Conservation (phyloP, 2,888 invertebrate species). For the Rhagium mordax region DNA sequence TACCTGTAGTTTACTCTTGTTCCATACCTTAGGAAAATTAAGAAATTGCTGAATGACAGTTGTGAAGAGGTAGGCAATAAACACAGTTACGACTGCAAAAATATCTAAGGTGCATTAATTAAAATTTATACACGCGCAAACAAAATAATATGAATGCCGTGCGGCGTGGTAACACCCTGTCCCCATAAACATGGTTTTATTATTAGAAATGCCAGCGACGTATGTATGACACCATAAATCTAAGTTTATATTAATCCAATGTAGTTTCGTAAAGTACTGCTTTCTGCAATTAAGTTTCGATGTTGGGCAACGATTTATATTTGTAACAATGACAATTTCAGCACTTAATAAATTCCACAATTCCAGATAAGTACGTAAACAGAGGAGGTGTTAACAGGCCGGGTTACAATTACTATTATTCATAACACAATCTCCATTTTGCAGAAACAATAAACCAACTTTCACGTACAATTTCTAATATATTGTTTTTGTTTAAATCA, state of each 20-base stretch:
- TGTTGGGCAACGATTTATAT: slow-evolving; percentile 18
- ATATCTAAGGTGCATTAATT: background rate
- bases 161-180: slow-evolving; percentile 1
- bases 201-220: slow-evolving; percentile 19
- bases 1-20: no score
- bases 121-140: background rate
- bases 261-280: slow-evolving; percentile 5
- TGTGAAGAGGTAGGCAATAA: background rate
- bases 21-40: no score
- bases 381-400: slow-evolving; percentile 4
- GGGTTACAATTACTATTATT: slow-evolving; percentile 20
- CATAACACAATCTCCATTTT: slow-evolving; percentile 26
- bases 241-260: slow-evolving; percentile 13
- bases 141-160: background rate
- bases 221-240: slow-evolving; percentile 3
- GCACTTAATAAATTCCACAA: slow-evolving; percentile 13
- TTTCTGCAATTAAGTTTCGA: slow-evolving; percentile 20
- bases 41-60: no score
- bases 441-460: slow-evolving; percentile 26
- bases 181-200: slow-evolving; percentile 18
- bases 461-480: slow-evolving; percentile 28
- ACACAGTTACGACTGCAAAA: background rate
- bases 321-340: slow-evolving; percentile 19
- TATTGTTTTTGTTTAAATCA: slow-evolving; percentile 30
- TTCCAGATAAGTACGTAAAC: slow-evolving; percentile 23